Conservation (phyloP, 1,140 invertebrate genomes). For the Drosophila auraria region DNA sequence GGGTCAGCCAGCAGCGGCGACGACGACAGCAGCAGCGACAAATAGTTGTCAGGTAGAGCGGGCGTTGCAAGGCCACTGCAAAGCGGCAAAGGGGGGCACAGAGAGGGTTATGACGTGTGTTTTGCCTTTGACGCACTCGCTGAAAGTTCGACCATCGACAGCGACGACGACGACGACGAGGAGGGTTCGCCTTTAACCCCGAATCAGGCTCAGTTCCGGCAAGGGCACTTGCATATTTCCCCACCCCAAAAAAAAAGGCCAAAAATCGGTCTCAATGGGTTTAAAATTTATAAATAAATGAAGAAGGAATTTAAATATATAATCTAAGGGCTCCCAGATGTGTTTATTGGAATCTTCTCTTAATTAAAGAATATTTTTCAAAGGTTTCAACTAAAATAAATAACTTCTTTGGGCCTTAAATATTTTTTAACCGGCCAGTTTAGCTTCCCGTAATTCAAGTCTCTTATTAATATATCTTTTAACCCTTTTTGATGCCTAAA, state of each 20-base stretch:
- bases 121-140: slow-evolving; percentile 70
- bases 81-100: neutral
- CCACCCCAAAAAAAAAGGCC: neutral
- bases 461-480: too few species aligned
- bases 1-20: slow-evolving; percentile 48
- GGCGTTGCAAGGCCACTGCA: slow-evolving; percentile 57
- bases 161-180: slow-evolving; percentile 11
- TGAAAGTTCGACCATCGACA: slow-evolving; percentile 34
- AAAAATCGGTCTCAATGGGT: too few species aligned
- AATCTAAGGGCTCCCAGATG: neutral
- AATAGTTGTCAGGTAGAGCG: slow-evolving; percentile 70
- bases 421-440: too few species aligned
- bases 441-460: too few species aligned
- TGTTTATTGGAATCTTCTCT: too few species aligned
- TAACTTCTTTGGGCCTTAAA: too few species aligned
- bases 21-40: slow-evolving; percentile 49
- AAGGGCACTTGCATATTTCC: neutral
- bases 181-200: slow-evolving; percentile 30
- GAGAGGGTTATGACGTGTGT: slow-evolving; percentile 68
- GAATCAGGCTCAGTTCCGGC: slow-evolving; percentile 5
- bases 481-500: too few species aligned
- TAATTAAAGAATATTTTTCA: too few species aligned
- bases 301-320: neutral
- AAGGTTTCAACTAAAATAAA: too few species aligned
- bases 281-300: neutral